Evolutionary conservation across 2,113 vertebrate genomes (phyloP).

Genomic region (Bothrops jararaca): DNA sequence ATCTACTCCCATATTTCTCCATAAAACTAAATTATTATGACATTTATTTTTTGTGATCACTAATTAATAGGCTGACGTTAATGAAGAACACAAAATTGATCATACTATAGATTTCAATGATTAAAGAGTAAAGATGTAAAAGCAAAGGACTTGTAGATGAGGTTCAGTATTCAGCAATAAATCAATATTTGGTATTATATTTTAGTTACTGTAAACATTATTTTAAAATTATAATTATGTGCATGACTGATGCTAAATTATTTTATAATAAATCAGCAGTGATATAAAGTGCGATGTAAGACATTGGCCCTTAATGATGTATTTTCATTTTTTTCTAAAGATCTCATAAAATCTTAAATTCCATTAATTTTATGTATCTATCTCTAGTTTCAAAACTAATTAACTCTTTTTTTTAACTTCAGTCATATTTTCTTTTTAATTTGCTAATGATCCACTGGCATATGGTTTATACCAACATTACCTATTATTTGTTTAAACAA

Average conservation of each 20-base stretch:
- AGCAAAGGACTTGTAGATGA: background rate
- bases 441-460: background rate
- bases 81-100: background rate
- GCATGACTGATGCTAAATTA: background rate
- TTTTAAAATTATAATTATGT: background rate
- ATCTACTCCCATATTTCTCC: background rate
- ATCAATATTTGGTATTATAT: background rate
- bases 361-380: background rate
- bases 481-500: background rate
- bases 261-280: background rate
- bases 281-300: background rate
- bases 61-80: background rate
- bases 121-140: background rate
- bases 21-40: background rate
- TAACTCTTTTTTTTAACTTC: background rate
- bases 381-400: background rate
- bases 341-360: background rate
- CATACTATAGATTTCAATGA: background rate
- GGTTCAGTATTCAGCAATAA: background rate
- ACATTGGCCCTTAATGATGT: background rate
- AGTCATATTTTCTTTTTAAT: background rate
- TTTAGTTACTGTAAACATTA: background rate
- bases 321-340: background rate
- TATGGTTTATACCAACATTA: background rate
- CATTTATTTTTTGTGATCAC: background rate